Conservation (phyloP, 2,113 vertebrate genomes). For the Oxyruncus cristatus region DNA sequence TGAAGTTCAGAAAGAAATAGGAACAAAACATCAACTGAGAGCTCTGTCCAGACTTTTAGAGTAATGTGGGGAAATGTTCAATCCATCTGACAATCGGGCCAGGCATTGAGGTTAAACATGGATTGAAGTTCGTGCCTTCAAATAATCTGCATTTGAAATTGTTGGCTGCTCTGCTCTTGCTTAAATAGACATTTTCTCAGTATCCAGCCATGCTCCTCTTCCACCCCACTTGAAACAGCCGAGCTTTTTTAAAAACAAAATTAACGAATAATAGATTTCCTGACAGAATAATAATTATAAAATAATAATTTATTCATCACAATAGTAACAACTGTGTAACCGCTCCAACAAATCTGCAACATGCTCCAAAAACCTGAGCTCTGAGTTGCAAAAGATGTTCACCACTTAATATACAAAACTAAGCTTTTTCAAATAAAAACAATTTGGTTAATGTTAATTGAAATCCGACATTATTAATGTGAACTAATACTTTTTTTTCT, state of each 20-base stretch:
- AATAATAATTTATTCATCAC: background rate
- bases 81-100: background rate
- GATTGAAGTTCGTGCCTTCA: background rate
- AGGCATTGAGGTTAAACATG: constrained; percentile 11
- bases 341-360: background rate
- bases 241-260: background rate
- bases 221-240: background rate
- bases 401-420: background rate
- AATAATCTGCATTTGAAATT: background rate
- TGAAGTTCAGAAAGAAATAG: background rate
- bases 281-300: background rate
- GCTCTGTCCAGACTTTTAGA: background rate
- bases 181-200: background rate
- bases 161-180: accelerated
- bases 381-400: background rate
- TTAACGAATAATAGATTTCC: background rate
- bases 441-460: background rate
- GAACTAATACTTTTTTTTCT: background rate
- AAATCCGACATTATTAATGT: background rate
- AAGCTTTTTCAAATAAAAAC: background rate
- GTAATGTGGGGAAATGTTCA: background rate
- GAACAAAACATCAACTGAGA: background rate
- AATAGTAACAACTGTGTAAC: background rate
- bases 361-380: background rate
- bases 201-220: background rate